These are phyloP conservation scores for Lycocerus yunnanus DNA, from an alignment of 2,888 invertebrate genomes.

Conservation along the genomic window DNA sequence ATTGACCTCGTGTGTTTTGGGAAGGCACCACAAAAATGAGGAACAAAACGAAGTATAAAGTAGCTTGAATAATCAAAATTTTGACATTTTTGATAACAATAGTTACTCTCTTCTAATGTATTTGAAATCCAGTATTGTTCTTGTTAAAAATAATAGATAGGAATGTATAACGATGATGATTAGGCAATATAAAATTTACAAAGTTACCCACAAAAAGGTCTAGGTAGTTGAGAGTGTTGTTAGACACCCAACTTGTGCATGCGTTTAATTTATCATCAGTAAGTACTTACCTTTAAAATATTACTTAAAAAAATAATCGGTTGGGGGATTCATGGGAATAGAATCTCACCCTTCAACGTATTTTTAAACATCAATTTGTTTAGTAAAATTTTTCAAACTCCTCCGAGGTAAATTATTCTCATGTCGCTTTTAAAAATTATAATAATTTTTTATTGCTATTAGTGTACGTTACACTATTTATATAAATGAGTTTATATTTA, in stretches of 20 bases:
- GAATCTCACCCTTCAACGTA: background rate
- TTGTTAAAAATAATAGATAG: slow-evolving; percentile 13
- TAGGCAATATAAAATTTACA: background rate
- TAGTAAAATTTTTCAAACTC: background rate
- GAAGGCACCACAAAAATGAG: slow-evolving; percentile 34
- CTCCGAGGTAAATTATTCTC: background rate
- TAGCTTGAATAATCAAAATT: background rate
- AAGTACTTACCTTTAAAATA: background rate
- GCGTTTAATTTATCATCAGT: background rate
- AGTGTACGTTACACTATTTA: background rate
- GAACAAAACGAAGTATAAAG: slow-evolving; percentile 42
- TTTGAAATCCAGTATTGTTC: slow-evolving; percentile 21
- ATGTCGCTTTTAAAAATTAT: background rate
- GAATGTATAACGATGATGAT: background rate
- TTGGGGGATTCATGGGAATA: background rate
- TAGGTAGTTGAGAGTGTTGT: background rate
- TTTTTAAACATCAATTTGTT: background rate
- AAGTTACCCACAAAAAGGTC: background rate
- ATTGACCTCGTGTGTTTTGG: slow-evolving; percentile 43
- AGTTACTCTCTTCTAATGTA: slow-evolving; percentile 10
- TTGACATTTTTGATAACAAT: slow-evolving; percentile 1
- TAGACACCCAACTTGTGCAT: background rate
- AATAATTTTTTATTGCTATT: background rate
- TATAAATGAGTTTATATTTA: background rate
- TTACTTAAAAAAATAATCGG: background rate